Evolutionary conservation across 2,113 vertebrate genomes (phyloP).

Genomic region (Channa maculata): DNA sequence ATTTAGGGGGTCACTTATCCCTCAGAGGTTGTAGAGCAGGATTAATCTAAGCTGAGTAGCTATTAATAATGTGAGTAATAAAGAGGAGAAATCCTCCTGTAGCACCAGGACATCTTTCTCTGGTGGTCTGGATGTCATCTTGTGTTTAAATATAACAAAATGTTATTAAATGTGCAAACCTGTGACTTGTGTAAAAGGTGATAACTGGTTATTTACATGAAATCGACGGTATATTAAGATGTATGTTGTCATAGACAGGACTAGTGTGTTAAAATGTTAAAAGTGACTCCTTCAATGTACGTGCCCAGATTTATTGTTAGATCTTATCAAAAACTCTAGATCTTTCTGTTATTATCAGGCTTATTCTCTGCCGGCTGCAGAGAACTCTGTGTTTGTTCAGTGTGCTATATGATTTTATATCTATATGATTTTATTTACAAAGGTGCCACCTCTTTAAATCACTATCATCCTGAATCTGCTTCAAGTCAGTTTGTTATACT

Average conservation of each 20-base stretch:
- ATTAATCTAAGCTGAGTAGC: background rate
- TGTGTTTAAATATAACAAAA: too few relatives aligned
- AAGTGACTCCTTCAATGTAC: background rate
- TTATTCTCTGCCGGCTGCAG: background rate
- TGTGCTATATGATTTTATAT: too few relatives aligned
- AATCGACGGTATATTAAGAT: too few relatives aligned
- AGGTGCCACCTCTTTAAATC: background rate
- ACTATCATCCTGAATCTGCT: background rate
- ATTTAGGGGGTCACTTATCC: too few relatives aligned
- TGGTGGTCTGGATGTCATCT: background rate
- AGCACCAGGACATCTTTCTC: background rate
- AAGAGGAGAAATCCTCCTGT: background rate
- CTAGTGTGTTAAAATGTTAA: background rate
- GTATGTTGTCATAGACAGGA: background rate
- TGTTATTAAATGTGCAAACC: background rate
- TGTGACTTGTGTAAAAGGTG: background rate
- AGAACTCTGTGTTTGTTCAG: background rate
- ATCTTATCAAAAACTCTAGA: background rate
- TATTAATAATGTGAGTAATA: background rate
- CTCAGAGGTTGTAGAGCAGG: too few relatives aligned
- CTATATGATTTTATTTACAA: background rate
- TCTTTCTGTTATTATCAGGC: background rate
- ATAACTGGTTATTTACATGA: slow-evolving; percentile 21
- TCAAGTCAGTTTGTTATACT: background rate
- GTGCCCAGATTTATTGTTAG: too few relatives aligned